A percentile compares a stretch with the other conserved stretches of the same genome.
These are phyloP conservation scores for Odontomachus brunneus DNA, from an alignment of 1,140 invertebrate species.

Conservation along the genomic window DNA sequence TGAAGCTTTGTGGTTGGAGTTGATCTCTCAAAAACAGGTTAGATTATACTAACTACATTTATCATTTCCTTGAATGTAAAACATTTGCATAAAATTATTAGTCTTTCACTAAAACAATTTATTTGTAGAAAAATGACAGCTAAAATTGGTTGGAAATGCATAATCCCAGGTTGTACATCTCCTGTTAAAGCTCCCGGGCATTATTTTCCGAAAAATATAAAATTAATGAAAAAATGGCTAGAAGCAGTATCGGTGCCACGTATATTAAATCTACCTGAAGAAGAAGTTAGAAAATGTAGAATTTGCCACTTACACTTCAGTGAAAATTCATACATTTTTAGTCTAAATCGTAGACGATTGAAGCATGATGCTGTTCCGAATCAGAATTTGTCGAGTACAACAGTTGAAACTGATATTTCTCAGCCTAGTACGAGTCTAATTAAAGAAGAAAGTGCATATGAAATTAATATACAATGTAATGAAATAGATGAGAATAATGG, in stretches of 20 bases:
- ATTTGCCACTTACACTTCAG: slow-evolving; percentile 8
- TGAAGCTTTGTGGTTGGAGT: too few relatives aligned
- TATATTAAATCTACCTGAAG: background rate
- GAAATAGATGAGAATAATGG: too few relatives aligned
- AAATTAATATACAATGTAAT: too few relatives aligned
- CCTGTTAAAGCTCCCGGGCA: background rate
- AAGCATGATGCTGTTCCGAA: background rate
- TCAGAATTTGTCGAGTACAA: background rate
- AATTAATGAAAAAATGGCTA: background rate
- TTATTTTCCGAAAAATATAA: background rate
- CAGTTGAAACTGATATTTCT: background rate
- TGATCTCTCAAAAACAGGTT: too few relatives aligned
- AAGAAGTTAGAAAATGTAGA: slow-evolving; percentile 1
- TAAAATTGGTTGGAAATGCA: background rate
- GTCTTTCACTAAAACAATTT: too few relatives aligned
- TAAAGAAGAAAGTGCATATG: too few relatives aligned
- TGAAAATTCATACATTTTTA: slow-evolving; percentile 2
- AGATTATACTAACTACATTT: too few relatives aligned
- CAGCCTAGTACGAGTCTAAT: background rate
- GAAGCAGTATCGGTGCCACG: background rate
- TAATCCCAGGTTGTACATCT: background rate
- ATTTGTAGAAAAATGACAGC: background rate
- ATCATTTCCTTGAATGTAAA: too few relatives aligned
- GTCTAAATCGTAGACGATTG: slow-evolving; percentile 5
- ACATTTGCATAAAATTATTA: too few relatives aligned